Evolutionary conservation across 2,113 vertebrate species (phyloP).

Genomic region (Procavia capensis): DNA sequence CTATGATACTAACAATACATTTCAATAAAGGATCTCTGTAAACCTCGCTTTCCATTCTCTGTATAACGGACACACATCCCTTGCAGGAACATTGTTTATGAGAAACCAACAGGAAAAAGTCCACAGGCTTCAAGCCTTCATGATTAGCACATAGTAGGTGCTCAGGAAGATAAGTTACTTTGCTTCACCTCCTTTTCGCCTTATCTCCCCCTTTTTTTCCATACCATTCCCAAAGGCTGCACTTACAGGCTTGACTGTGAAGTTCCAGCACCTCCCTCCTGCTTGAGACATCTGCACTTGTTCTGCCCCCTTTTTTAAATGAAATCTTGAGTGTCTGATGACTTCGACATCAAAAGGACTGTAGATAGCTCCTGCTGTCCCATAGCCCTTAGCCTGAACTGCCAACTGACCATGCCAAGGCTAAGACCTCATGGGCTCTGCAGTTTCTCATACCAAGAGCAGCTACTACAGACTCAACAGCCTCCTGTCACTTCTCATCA

Average conservation of each 20-base stretch:
- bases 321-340: not conserved
- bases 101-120: not conserved
- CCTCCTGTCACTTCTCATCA: not conserved
- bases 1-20: not conserved
- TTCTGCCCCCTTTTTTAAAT: not conserved
- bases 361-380: not conserved
- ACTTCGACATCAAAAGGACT: not conserved
- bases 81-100: not conserved
- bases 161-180: not conserved
- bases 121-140: not conserved
- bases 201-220: not conserved
- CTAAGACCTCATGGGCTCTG: not conserved
- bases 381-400: not conserved
- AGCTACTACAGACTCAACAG: no score
- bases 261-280: not conserved
- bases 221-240: no score
- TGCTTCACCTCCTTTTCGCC: not conserved
- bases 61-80: not conserved
- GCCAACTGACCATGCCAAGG: rapidly evolving
- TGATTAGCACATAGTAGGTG: not conserved
- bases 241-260: not conserved
- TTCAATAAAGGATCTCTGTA: not conserved
- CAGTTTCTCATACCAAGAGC: not conserved
- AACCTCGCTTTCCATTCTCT: not conserved
- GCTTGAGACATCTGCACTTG: not conserved